These are phyloP conservation scores for Parasteatoda lunata DNA, from an alignment of 2,888 invertebrate genomes.

Conservation along the genomic window DNA sequence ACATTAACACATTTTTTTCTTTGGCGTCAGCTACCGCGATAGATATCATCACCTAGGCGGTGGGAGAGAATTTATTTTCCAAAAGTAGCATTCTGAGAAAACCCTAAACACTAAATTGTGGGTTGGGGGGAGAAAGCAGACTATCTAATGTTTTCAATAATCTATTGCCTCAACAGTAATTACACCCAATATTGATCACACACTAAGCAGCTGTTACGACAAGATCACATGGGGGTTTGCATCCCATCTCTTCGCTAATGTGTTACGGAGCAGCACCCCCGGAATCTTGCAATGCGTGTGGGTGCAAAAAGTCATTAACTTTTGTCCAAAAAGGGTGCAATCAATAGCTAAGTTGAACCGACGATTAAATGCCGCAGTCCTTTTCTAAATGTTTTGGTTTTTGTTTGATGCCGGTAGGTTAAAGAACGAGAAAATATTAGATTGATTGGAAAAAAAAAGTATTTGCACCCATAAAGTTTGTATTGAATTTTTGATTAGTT, in stretches of 20 bases:
- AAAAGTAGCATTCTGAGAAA: background rate
- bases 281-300: conserved; percentile 3
- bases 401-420: too few relatives aligned
- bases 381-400: background rate
- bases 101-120: background rate
- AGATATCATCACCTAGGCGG: background rate
- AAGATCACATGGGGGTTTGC: conserved; percentile 24
- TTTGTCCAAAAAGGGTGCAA: conserved; percentile 37
- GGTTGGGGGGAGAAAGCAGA: conserved; percentile 4
- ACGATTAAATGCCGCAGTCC: conserved; percentile 53
- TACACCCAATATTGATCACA: conserved; percentile 54
- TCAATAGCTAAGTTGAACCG: conserved; percentile 36
- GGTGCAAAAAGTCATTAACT: conserved; percentile 57
- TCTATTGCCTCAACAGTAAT: conserved; percentile 61
- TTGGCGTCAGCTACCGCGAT: background rate
- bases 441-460: too few relatives aligned
- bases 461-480: too few relatives aligned
- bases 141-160: conserved; percentile 53
- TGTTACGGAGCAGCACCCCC: background rate
- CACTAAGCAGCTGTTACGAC: conserved; percentile 43
- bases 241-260: conserved; percentile 30
- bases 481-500: too few relatives aligned
- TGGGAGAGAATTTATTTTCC: background rate
- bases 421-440: too few relatives aligned
- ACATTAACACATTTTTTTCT: too few relatives aligned